A percentile compares a stretch with the other conserved stretches of the same genome.
Conservation (phyloP, 2,113 vertebrate genomes). For the Entosphenus tridentatus region DNA sequence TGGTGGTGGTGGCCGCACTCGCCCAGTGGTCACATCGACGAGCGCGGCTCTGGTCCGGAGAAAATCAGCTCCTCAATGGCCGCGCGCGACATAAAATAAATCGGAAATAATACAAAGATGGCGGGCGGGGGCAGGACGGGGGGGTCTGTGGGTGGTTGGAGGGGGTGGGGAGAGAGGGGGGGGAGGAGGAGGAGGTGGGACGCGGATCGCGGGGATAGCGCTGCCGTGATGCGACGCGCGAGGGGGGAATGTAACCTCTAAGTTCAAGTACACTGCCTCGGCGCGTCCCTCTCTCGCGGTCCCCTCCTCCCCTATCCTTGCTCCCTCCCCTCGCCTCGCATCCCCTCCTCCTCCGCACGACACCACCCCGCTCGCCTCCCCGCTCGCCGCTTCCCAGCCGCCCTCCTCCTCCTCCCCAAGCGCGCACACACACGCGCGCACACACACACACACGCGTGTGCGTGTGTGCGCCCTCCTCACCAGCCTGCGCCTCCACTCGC, state of each 20-base stretch:
- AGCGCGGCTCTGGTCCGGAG: slow-evolving; percentile 57
- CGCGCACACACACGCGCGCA: no score
- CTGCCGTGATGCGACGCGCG: slow-evolving; percentile 25
- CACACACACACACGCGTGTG: no score
- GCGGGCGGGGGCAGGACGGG: slow-evolving; percentile 96
- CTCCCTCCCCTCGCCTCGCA: background rate
- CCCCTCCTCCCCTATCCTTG: slow-evolving; percentile 52
- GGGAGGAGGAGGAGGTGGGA: slow-evolving; percentile 13
- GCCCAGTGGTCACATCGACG: slow-evolving; percentile 27
- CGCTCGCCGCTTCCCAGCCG: no score
- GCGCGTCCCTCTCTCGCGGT: slow-evolving; percentile 98
- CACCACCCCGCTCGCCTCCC: no score
- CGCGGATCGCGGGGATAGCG: slow-evolving; percentile 15
- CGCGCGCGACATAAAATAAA: slow-evolving; percentile 95
- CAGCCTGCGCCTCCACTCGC: no score
- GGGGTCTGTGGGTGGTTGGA: slow-evolving; percentile 29
- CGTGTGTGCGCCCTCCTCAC: no score
- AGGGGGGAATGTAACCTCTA: slow-evolving; percentile 50
- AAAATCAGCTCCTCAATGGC: slow-evolving; percentile 97
- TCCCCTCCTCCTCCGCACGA: no score
- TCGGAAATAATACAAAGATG: slow-evolving; percentile 99
- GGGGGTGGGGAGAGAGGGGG: slow-evolving; percentile 11
- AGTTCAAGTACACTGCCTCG: slow-evolving; percentile 90
- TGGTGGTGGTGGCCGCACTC: slow-evolving; percentile 66
- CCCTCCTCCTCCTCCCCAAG: no score